Evolutionary conservation across 1,140 invertebrate genomes (phyloP).

Genomic region (Liolophura sinensis): DNA sequence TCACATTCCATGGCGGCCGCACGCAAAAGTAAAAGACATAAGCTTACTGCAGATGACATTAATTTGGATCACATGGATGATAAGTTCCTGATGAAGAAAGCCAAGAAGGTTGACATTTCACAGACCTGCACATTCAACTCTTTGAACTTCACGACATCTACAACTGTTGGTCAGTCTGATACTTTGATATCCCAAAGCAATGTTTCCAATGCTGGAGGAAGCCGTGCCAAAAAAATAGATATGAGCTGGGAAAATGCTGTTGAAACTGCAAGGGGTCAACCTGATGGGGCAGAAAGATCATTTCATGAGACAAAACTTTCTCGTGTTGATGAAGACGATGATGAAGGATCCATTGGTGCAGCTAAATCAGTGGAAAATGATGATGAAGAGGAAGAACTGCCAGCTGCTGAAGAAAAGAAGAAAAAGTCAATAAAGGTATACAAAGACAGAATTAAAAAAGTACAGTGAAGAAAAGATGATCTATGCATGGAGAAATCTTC

Average conservation of each 20-base stretch:
- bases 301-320: slow-evolving; percentile 22
- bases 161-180: too few species aligned
- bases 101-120: too few species aligned
- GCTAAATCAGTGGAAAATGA: slow-evolving; percentile 4
- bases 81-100: too few species aligned
- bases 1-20: too few species aligned
- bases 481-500: too few species aligned
- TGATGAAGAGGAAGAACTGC: slow-evolving; percentile 16
- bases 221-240: slow-evolving; percentile 17
- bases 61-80: too few species aligned
- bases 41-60: too few species aligned
- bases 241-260: slow-evolving; percentile 51
- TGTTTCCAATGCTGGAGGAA: too few species aligned
- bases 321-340: slow-evolving; percentile 14
- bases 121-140: too few species aligned
- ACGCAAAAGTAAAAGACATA: too few species aligned
- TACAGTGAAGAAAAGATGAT: background rate
- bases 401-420: slow-evolving; percentile 21
- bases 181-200: too few species aligned
- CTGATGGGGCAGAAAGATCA: slow-evolving; percentile 50
- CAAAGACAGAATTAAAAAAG: background rate
- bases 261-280: slow-evolving; percentile 45
- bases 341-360: slow-evolving; percentile 20
- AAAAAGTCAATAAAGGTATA: slow-evolving; percentile 35
- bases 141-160: too few species aligned